These are phyloP conservation scores for Pica pica DNA, from an alignment of 2,113 vertebrate genomes.

Conservation along the genomic window DNA sequence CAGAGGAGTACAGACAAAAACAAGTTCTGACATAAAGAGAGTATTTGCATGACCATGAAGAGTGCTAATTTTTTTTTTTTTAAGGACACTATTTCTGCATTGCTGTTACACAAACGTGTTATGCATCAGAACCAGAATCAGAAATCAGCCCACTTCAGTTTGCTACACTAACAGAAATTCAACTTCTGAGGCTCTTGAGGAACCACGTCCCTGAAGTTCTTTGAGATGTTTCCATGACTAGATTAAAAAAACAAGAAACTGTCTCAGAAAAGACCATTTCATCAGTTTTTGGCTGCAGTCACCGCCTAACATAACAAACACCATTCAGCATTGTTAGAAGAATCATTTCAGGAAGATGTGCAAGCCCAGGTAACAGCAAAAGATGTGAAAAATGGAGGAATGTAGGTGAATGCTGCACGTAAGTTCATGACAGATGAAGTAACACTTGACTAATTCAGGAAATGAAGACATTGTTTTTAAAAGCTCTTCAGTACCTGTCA, in stretches of 20 bases:
- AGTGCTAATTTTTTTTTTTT: neutral
- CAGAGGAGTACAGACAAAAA: neutral
- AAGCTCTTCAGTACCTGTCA: slow-evolving; percentile 8
- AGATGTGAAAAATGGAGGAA: neutral
- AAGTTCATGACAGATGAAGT: neutral
- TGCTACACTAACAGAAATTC: neutral
- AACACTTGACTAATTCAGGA: neutral
- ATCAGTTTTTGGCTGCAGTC: neutral
- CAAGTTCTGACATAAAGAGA: neutral
- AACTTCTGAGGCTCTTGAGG: neutral
- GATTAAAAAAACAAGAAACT: neutral
- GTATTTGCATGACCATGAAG: neutral
- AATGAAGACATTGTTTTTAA: neutral
- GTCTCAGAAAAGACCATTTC: neutral
- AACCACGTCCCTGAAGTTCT: neutral
- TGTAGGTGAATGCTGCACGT: neutral
- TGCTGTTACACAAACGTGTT: neutral
- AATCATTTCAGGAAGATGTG: neutral
- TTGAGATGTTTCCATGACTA: neutral
- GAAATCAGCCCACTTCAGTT: neutral
- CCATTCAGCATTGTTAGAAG: neutral
- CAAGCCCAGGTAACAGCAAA: neutral
- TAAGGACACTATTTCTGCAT: neutral
- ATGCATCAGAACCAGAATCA: neutral
- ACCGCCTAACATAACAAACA: neutral